A percentile compares a stretch with the other conserved stretches of the same genome.
Evolutionary conservation across 2,797 vertebrate species (phyloP).

Genomic region (Crocodylus rhombifer): DNA sequence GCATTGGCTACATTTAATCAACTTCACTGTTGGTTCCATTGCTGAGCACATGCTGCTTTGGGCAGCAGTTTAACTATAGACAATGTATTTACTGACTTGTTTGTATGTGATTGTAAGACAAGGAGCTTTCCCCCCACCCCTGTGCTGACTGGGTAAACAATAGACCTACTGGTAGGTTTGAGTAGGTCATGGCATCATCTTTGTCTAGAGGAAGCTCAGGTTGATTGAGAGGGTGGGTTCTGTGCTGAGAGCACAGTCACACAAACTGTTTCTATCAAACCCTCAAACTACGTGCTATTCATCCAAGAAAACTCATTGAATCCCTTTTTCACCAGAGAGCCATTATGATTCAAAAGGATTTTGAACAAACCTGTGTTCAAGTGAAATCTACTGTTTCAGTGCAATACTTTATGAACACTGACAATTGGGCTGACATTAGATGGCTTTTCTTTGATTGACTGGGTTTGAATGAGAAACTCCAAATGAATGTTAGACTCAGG

Average conservation of each 20-base stretch:
- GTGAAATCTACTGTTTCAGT: not conserved
- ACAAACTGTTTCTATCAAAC: not conserved
- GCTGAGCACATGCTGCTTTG: too few relatives aligned
- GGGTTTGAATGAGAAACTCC: not conserved
- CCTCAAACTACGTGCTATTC: not conserved
- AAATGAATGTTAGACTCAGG: not conserved
- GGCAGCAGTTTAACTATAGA: too few relatives aligned
- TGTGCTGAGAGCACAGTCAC: not conserved
- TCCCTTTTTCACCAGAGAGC: not conserved
- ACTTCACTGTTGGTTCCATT: too few relatives aligned
- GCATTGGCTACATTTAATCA: too few relatives aligned
- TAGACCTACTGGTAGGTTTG: too few relatives aligned
- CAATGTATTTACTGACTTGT: too few relatives aligned
- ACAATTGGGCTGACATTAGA: not conserved
- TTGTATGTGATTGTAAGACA: too few relatives aligned
- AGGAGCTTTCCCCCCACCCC: too few relatives aligned
- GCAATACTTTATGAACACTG: not conserved
- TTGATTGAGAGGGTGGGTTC: not conserved
- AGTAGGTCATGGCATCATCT: not conserved
- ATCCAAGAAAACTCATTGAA: not conserved
- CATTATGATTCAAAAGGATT: not conserved
- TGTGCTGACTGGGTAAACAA: too few relatives aligned
- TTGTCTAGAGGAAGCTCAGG: not conserved
- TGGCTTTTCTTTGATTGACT: not conserved
- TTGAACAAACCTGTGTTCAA: not conserved